Conservation (phyloP, 2,888 invertebrate species). For the Drosophila merina region DNA sequence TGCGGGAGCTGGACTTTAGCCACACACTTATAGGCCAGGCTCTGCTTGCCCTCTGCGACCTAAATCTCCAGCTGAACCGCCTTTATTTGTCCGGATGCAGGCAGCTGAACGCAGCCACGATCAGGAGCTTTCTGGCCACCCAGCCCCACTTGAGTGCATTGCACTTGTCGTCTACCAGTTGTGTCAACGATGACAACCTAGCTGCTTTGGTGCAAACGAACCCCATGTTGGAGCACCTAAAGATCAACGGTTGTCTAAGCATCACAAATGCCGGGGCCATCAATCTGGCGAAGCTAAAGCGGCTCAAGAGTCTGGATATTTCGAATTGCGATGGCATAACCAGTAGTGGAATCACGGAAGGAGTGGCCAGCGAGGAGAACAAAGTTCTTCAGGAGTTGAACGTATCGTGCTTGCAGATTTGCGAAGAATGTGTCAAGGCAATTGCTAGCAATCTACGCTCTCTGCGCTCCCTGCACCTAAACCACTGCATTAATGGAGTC, state of each 20-base stretch:
- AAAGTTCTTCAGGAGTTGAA: conserved; percentile 85
- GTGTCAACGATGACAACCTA: conserved; percentile 88
- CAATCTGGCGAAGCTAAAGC: conserved; percentile 85
- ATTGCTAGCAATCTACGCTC: conserved; percentile 86
- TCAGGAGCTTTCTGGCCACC: conserved; percentile 69
- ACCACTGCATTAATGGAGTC: conserved; percentile 89
- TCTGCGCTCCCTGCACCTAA: conserved; percentile 87
- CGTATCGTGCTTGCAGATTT: conserved; percentile 86
- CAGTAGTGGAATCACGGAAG: conserved; percentile 86
- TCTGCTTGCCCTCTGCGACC: conserved; percentile 85
- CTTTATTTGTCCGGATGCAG: conserved; percentile 77
- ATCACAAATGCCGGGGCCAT: conserved; percentile 87
- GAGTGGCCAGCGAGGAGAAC: conserved; percentile 86
- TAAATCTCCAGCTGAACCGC: conserved; percentile 79
- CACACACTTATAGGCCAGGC: conserved; percentile 89
- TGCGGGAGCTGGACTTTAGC: conserved; percentile 88
- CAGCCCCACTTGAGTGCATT: conserved; percentile 86
- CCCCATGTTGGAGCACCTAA: conserved; percentile 86
- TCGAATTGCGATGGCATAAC: conserved; percentile 88
- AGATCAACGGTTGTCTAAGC: conserved; percentile 87
- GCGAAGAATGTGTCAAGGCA: conserved; percentile 86
- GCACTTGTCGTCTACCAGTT: conserved; percentile 87
- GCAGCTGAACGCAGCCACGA: conserved; percentile 74
- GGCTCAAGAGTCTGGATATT: conserved; percentile 87
- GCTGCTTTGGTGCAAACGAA: conserved; percentile 86